phyloP scores from a whole-genome alignment of 1,140 invertebrate genomes.

The Drosophila bocqueti region DNA sequence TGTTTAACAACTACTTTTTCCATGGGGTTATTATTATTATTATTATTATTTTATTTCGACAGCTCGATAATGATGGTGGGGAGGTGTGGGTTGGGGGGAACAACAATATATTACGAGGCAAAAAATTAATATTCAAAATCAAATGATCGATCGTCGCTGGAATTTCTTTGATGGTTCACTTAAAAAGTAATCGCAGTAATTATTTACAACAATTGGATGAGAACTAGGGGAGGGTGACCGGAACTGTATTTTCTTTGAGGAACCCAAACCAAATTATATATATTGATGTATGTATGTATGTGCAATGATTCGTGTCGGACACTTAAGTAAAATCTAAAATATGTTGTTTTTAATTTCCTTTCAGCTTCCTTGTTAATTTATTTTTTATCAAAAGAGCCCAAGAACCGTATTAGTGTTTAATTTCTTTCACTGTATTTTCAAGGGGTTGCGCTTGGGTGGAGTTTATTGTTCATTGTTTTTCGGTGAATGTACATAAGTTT shows the following conservation, averaged over 20 bases:
- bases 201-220: slow-evolving; percentile 67
- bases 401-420: slow-evolving; percentile 70
- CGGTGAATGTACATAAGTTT: slow-evolving; percentile 48
- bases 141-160: slow-evolving; percentile 23
- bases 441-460: slow-evolving; percentile 18
- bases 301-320: slow-evolving; percentile 56
- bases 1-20: slow-evolving; percentile 26
- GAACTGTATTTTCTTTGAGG: slow-evolving; percentile 51
- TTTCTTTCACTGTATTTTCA: slow-evolving; percentile 28
- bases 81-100: background rate
- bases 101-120: slow-evolving; percentile 35
- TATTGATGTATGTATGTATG: slow-evolving; percentile 44
- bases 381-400: slow-evolving; percentile 46
- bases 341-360: slow-evolving; percentile 31
- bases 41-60: slow-evolving; percentile 20
- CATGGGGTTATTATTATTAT: slow-evolving; percentile 20
- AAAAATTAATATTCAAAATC: slow-evolving; percentile 39
- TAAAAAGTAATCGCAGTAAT: slow-evolving; percentile 46
- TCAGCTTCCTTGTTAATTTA: slow-evolving; percentile 38
- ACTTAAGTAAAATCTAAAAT: slow-evolving; percentile 17
- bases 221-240: slow-evolving; percentile 46
- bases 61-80: slow-evolving; percentile 20
- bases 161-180: slow-evolving; percentile 25
- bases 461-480: slow-evolving; percentile 33
- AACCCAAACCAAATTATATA: slow-evolving; percentile 78